Percentiles rank a stretch among this genome's conserved stretches.
Evolutionary conservation across 2,113 vertebrate genomes (phyloP).

Genomic region (Chloroceryle aenea): DNA sequence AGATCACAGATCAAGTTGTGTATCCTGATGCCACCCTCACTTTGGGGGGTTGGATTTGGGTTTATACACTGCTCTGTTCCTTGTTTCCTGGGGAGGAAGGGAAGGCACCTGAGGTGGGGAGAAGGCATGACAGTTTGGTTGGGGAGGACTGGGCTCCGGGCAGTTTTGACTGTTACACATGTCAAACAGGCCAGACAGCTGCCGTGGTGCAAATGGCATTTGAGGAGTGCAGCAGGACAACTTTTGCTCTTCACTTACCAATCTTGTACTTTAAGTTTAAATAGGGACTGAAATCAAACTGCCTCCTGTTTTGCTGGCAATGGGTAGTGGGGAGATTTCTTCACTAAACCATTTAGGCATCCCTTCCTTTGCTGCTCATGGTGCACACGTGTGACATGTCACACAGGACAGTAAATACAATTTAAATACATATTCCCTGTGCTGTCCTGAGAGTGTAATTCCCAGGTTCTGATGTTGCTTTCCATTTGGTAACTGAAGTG

Average conservation of each 20-base stretch:
- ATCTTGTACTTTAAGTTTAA: background rate
- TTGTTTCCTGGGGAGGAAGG: background rate
- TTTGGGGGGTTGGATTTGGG: background rate
- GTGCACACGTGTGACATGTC: background rate
- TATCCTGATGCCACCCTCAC: background rate
- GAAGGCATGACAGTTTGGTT: background rate
- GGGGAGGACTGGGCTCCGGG: background rate
- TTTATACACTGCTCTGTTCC: background rate
- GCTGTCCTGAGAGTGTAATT: background rate
- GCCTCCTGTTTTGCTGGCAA: background rate
- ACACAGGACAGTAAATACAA: background rate
- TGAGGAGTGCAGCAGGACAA: background rate
- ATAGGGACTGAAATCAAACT: background rate
- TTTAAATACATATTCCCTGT: background rate
- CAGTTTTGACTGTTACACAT: accelerated
- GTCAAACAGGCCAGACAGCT: background rate
- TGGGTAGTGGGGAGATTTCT: background rate
- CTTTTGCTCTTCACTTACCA: background rate
- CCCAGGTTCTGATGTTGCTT: background rate
- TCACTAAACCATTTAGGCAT: background rate
- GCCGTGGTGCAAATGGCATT: background rate
- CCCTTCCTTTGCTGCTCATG: background rate
- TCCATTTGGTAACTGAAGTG: background rate
- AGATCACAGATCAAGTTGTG: constrained; percentile 27
- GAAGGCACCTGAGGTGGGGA: background rate